phyloP scores from a whole-genome alignment of 35 echinoderm and acorn worm genomes.

The Ophiothrix spiculata region DNA sequence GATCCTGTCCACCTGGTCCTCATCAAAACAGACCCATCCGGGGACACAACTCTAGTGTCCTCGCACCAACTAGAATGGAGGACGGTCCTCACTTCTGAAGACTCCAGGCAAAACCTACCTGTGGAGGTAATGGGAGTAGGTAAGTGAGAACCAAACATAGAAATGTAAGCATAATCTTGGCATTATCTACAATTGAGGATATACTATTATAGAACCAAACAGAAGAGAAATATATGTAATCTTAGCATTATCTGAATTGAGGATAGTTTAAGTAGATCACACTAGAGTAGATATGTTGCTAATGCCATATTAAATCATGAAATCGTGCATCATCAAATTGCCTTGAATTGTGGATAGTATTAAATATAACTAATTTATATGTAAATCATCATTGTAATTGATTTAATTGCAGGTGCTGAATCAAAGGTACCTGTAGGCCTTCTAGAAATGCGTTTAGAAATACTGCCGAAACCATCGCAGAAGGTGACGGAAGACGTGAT shows the following conservation, averaged over 20 bases:
- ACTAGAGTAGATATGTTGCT: too few species aligned
- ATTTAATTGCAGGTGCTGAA: constrained; percentile 53
- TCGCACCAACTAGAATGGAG: constrained; percentile 87
- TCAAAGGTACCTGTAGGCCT: constrained; percentile 93
- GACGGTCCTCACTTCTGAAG: constrained; percentile 63
- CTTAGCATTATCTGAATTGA: too few species aligned
- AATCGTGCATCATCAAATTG: neutral
- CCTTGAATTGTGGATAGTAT: neutral
- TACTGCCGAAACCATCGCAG: constrained; percentile 74
- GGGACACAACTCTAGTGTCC: constrained; percentile 72
- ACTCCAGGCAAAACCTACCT: constrained; percentile 69
- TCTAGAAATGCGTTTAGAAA: constrained; percentile 76
- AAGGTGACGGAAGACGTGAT: constrained; percentile 75
- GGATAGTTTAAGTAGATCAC: too few species aligned
- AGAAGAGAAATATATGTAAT: too few species aligned
- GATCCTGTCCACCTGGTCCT: constrained; percentile 87
- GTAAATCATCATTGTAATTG: neutral
- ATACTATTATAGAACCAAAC: too few species aligned
- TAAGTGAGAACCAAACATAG: too few species aligned
- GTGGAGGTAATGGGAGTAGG: constrained; percentile 88
- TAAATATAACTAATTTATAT: too few species aligned
- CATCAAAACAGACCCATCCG: constrained; percentile 78
- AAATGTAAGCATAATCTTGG: too few species aligned
- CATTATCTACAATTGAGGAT: too few species aligned
- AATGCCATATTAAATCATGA: too few species aligned